Evolutionary conservation across 2,797 vertebrate species (phyloP), one percentile per base, ranked within the genome.

Genomic region (Rhinoraja longicauda): DNA sequence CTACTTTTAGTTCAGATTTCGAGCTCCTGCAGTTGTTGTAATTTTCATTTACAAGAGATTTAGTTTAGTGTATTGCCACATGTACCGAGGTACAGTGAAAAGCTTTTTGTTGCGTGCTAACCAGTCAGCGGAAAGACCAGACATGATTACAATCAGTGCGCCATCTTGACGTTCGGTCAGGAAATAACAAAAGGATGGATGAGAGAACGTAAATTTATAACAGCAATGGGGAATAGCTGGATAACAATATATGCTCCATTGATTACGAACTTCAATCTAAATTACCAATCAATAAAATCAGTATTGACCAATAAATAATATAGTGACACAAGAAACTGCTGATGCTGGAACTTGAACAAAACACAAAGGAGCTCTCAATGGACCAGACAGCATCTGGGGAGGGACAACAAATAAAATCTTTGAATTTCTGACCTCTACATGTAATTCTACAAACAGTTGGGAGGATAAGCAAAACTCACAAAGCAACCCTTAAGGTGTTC

Each of bases 201-300:
- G 82, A 32, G 26, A 32, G 29, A 62, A 62, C 17, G 17, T 32
- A 88, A 88, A 36, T 64, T 17, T 32, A 62, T 8, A n/a, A 64
- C 59, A 64, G 59, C 1, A 64, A 29, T 17, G 53, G 26, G 12
- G 24, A 82, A 26, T 81, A 21, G 79, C 4, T 84, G 59, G 53
- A 59, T 29, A 59, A 53, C 57, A 59, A 2, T 26, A 13, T 4
- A 7, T n/a, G 64, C 88, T 67, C n/a, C n/a, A 32, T n/a, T 64
- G 26, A 17, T 36, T 67, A 32, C 84, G 64, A 64, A 67, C 82
- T 62, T 76, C 7, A 13, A 64, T 36, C 62, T 32, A 64, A 88
- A 36, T 88, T 64, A 21, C 13, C 59, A 88, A 88, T 36, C 62
- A 88, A 36, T 88, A 88, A 88, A 88, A 36, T 62, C 32, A 77